phyloP scores from a whole-genome alignment of 2,113 vertebrate species.

The Pelusios castaneus region DNA sequence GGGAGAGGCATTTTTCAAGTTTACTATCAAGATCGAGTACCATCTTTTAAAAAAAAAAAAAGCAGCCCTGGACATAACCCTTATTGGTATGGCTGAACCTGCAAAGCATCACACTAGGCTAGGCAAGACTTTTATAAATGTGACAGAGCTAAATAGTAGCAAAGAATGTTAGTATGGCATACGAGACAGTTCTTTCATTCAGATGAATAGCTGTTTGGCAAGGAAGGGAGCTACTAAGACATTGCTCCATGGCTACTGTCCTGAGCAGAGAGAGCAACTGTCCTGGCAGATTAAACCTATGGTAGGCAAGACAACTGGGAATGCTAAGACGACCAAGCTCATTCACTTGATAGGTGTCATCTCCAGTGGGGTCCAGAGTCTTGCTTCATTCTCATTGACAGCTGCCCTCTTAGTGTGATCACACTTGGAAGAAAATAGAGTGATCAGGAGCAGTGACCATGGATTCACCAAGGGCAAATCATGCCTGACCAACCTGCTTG shows the following conservation, averaged over 20 bases:
- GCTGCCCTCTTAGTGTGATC: background rate
- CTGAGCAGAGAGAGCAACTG: background rate
- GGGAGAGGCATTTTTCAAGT: no score
- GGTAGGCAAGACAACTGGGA: background rate
- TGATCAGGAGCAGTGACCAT: no score
- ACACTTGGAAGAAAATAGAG: no score
- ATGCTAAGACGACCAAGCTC: background rate
- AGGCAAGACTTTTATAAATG: constrained; percentile 13
- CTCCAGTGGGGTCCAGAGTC: background rate
- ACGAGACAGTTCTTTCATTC: background rate
- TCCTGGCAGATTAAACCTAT: background rate
- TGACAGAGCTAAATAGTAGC: background rate
- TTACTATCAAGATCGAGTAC: no score
- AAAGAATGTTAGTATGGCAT: background rate
- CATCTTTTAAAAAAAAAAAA: no score
- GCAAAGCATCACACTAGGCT: background rate
- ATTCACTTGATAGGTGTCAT: background rate
- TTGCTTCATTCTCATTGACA: background rate
- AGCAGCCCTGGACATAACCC: no score
- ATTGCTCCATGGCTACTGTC: background rate
- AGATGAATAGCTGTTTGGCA: background rate
- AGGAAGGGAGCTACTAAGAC: background rate
- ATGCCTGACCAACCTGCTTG: no score
- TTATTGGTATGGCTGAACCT: background rate
- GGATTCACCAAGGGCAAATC: no score